Evolutionary conservation across 2,113 vertebrate genomes (phyloP).

Genomic region (Setophaga kirtlandii): DNA sequence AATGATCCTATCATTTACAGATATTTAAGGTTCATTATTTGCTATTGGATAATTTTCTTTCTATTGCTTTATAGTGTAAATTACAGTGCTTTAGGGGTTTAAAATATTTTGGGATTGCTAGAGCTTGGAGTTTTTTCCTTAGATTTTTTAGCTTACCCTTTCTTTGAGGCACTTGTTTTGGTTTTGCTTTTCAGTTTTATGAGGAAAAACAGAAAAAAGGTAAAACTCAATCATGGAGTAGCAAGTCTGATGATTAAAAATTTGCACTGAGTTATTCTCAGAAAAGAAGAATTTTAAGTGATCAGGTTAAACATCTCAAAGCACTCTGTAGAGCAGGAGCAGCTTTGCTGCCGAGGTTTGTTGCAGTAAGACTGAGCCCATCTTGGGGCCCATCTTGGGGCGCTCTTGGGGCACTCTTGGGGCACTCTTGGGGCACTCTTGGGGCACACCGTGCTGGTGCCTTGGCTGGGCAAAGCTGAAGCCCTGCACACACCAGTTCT

Average conservation of each 20-base stretch:
- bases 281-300: constrained; percentile 4
- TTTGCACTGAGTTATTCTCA: not conserved
- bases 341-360: not conserved
- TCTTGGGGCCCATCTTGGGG: not conserved
- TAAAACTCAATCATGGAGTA: constrained; percentile 7
- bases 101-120: not conserved
- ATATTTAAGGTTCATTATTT: not conserved
- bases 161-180: not conserved
- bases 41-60: not conserved
- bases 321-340: not conserved
- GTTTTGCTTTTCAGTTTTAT: constrained; percentile 48
- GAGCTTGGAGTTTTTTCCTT: not conserved
- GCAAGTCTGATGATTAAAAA: constrained; percentile 39
- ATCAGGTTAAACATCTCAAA: not conserved
- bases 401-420: too few relatives aligned
- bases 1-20: not conserved
- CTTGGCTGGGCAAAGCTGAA: not conserved
- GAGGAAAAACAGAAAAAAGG: not conserved
- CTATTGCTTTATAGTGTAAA: not conserved
- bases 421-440: too few relatives aligned
- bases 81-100: constrained; percentile 18
- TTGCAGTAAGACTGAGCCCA: not conserved
- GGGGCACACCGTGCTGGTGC: not conserved
- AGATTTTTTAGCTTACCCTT: not conserved
- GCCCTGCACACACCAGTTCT: not conserved